Percentiles rank a stretch among this genome's conserved stretches.
These are phyloP conservation scores for Motacilla alba DNA, from an alignment of 2,113 vertebrate species.

Conservation along the genomic window DNA sequence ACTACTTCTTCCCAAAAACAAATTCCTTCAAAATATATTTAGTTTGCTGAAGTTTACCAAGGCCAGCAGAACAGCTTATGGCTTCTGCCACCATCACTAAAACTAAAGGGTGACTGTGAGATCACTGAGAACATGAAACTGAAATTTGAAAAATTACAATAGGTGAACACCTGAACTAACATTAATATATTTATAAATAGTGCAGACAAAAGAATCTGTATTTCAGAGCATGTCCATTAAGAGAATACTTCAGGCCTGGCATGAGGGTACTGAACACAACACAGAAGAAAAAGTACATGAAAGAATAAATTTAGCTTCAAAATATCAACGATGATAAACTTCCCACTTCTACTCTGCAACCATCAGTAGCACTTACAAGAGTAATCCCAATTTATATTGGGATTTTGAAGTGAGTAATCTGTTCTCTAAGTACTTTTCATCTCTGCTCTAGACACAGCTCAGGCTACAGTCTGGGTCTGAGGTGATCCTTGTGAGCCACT, in stretches of 20 bases:
- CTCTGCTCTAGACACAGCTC: neutral
- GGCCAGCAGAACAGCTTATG: neutral
- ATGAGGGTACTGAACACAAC: neutral
- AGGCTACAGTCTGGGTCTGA: neutral
- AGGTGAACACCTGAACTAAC: neutral
- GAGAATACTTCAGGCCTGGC: neutral
- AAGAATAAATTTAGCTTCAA: neutral
- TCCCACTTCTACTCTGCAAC: neutral
- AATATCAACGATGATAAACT: fast-evolving
- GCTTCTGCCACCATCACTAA: neutral
- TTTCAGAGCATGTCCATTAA: neutral
- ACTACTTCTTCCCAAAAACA: neutral
- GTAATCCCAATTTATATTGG: neutral
- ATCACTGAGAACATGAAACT: neutral
- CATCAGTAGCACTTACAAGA: neutral
- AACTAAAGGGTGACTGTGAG: neutral
- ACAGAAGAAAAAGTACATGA: neutral
- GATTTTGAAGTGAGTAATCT: neutral
- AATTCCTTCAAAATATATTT: neutral
- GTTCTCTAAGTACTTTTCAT: neutral
- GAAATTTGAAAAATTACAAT: neutral
- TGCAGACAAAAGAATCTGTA: neutral
- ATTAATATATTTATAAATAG: neutral
- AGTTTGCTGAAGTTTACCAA: neutral
- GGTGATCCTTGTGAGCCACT: neutral